A percentile compares a stretch with the other conserved stretches of the same genome.
Conservation (phyloP, 1,140 invertebrate genomes). For the Reticulitermes speratus region DNA sequence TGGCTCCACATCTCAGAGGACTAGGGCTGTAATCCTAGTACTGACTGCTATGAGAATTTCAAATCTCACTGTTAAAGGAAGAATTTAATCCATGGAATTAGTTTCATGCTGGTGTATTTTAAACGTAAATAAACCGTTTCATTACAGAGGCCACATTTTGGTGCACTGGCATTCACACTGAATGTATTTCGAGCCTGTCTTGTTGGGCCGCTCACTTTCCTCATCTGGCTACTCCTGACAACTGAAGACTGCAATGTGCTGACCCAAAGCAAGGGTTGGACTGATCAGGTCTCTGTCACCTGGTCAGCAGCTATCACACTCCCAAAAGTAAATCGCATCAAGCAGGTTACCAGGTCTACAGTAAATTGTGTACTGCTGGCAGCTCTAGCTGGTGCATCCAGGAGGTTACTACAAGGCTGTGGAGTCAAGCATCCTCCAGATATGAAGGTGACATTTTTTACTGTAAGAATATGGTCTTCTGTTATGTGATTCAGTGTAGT, state of each 20-base stretch:
- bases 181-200: conserved; percentile 50
- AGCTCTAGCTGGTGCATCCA: conserved; percentile 52
- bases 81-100: no score
- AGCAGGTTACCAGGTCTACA: conserved; percentile 55
- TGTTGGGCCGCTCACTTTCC: conserved; percentile 54
- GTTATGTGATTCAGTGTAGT: no score
- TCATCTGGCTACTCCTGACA: conserved; percentile 49
- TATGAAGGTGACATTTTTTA: conserved; percentile 44
- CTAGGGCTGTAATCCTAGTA: no score
- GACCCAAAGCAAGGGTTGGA: conserved; percentile 35
- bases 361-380: conserved; percentile 58
- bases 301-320: conserved; percentile 52
- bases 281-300: conserved; percentile 41
- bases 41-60: no score
- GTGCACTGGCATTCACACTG: conserved; percentile 47
- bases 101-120: no score
- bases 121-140: neutral
- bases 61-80: no score
- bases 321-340: conserved; percentile 47
- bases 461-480: no score
- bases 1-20: no score
- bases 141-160: conserved; percentile 48
- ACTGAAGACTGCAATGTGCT: conserved; percentile 39
- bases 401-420: conserved; percentile 51
- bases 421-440: conserved; percentile 53